A percentile compares a stretch with the other conserved stretches of the same genome.
Evolutionary conservation across 2,797 vertebrate genomes (phyloP).

Genomic region (Thunnus albacares): DNA sequence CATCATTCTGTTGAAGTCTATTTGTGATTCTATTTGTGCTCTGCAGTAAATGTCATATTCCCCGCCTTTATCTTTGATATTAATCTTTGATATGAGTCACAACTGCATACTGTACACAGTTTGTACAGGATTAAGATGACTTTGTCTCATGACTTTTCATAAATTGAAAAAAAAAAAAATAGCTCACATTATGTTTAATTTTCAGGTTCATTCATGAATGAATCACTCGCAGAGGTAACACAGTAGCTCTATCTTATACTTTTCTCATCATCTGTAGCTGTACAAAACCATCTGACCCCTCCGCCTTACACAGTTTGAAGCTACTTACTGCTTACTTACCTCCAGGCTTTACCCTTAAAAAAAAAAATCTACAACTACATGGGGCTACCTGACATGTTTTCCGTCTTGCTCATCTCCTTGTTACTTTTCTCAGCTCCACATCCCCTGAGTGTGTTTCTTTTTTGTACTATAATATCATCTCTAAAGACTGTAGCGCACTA

Average conservation of each 20-base stretch:
- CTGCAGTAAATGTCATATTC: constrained; percentile 29
- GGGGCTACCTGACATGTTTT: too few species aligned
- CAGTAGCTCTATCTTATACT: not conserved
- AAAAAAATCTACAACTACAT: too few species aligned
- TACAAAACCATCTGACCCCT: not conserved
- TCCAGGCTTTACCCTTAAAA: not conserved
- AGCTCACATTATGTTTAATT: not conserved
- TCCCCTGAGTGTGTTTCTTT: not conserved
- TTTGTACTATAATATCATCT: not conserved
- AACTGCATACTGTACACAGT: not conserved
- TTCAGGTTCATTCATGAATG: not conserved
- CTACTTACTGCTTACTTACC: too few species aligned
- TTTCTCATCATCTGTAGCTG: not conserved
- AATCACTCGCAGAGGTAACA: not conserved
- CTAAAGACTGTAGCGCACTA: too few species aligned
- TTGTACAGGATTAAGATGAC: not conserved
- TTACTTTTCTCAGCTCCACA: too few species aligned
- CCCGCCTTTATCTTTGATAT: constrained; percentile 28
- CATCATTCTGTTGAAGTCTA: not conserved
- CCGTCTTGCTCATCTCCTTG: too few species aligned
- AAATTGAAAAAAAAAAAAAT: constrained; percentile 3
- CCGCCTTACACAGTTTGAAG: not conserved
- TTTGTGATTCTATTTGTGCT: constrained; percentile 17
- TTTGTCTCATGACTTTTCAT: not conserved
- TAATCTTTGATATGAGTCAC: constrained; percentile 25